These are phyloP conservation scores for human DNA, from an alignment of 2,113 vertebrate species.

Conservation along the genomic window DNA sequence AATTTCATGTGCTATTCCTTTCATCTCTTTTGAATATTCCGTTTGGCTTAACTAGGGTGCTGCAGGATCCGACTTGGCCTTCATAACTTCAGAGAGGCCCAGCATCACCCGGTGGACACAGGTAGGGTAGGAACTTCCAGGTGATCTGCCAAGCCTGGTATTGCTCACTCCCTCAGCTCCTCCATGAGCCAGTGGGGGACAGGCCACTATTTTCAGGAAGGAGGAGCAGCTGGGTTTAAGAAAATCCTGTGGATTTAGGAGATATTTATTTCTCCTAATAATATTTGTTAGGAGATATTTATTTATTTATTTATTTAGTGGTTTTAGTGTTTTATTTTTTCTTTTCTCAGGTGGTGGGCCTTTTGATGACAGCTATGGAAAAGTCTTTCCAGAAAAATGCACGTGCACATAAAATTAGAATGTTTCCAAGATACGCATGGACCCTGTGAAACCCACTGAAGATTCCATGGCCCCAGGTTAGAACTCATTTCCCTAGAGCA, in stretches of 20 bases:
- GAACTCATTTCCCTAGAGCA: not conserved
- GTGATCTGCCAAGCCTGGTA: not conserved
- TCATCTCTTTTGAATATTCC: not conserved
- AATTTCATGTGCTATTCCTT: not conserved
- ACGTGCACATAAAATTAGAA: not conserved
- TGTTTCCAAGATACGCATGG: not conserved
- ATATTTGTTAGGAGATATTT: not conserved
- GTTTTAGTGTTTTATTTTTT: not conserved
- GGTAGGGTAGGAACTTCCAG: not conserved
- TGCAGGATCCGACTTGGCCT: not conserved
- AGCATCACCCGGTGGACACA: not conserved
- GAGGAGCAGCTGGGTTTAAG: not conserved
- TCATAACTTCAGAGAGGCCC: not conserved
- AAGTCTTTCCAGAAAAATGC: not conserved
- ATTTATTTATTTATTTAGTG: constrained; percentile 30
- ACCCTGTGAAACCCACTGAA: not conserved
- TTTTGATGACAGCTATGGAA: not conserved
- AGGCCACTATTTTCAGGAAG: not conserved
- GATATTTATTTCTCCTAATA: not conserved
- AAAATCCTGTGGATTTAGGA: not conserved
- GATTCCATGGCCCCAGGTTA: not conserved
- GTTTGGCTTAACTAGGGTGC: not conserved
- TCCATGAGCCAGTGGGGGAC: not conserved
- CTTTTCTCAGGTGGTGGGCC: not conserved
- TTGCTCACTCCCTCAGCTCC: not conserved